phyloP scores from a whole-genome alignment of 2,888 invertebrate genomes.

The Sthenelais limicola region DNA sequence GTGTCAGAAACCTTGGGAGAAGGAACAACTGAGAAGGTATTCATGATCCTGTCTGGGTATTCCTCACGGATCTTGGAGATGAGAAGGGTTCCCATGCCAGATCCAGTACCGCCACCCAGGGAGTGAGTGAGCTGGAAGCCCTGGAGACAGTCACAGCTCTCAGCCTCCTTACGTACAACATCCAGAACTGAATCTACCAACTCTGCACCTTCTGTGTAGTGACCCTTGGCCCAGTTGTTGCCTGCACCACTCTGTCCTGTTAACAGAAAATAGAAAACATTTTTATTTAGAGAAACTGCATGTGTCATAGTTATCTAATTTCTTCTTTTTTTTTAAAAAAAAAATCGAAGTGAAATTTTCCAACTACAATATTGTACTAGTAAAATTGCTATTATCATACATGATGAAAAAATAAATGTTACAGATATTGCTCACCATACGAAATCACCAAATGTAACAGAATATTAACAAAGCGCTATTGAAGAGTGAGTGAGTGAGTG shows the following conservation, averaged over 20 bases:
- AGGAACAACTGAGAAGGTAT: conserved; percentile 94
- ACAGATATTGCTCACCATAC: too few relatives aligned
- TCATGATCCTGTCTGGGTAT: conserved; percentile 98
- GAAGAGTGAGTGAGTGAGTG: too few relatives aligned
- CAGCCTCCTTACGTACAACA: conserved; percentile 85
- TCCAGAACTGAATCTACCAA: conserved; percentile 73
- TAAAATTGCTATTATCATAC: too few relatives aligned
- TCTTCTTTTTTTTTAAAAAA: too few relatives aligned
- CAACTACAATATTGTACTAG: too few relatives aligned
- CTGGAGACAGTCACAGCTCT: conserved; percentile 62
- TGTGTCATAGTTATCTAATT: too few relatives aligned
- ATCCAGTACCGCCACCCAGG: conserved; percentile 89
- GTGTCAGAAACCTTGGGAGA: conserved; percentile 87
- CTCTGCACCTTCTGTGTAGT: conserved; percentile 74
- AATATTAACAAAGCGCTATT: too few relatives aligned
- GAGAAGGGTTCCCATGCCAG: conserved; percentile 90
- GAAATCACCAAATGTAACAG: too few relatives aligned
- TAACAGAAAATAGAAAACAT: not conserved
- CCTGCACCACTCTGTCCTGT: conserved; percentile 38
- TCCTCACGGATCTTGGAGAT: conserved; percentile 98
- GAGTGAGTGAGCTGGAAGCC: conserved; percentile 78
- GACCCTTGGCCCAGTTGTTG: conserved; percentile 41
- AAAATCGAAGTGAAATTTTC: too few relatives aligned
- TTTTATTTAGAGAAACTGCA: too few relatives aligned
- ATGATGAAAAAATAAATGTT: too few relatives aligned